A percentile compares a stretch with the other conserved stretches of the same genome.
phyloP scores from a whole-genome alignment of 2,888 invertebrate genomes.

The Cylindroiulus punctatus region DNA sequence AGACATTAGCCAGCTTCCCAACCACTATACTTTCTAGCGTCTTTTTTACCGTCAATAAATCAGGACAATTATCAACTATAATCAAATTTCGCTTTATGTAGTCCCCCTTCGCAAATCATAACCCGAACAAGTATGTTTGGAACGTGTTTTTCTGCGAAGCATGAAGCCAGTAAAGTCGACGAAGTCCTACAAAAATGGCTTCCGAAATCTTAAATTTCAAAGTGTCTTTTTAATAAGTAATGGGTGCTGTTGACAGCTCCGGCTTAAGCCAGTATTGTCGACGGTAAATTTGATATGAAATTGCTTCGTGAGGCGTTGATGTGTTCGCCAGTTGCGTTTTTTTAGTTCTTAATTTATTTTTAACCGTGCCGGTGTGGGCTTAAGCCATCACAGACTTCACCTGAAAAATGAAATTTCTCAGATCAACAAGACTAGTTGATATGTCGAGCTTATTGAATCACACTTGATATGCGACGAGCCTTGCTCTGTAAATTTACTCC shows the following conservation, averaged over 20 bases:
- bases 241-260: background rate
- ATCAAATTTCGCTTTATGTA: too few relatives aligned
- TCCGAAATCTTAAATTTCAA: constrained; percentile 5
- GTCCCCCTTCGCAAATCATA: too few relatives aligned
- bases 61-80: background rate
- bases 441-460: constrained; percentile 27
- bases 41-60: background rate
- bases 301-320: background rate
- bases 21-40: background rate
- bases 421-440: constrained; percentile 14
- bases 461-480: background rate
- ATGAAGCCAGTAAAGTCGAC: background rate
- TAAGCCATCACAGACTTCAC: constrained; percentile 18
- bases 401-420: constrained; percentile 35
- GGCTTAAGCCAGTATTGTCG: constrained; percentile 16
- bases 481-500: background rate
- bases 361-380: constrained; percentile 11
- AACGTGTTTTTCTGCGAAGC: background rate
- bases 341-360: constrained; percentile 13
- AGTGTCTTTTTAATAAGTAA: background rate
- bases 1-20: background rate
- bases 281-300: background rate
- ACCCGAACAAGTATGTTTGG: background rate
- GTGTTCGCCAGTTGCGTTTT: background rate
- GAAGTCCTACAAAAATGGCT: background rate